Evolutionary conservation across 2,888 invertebrate species (phyloP).

Genomic region (Horisme vitalbata): DNA sequence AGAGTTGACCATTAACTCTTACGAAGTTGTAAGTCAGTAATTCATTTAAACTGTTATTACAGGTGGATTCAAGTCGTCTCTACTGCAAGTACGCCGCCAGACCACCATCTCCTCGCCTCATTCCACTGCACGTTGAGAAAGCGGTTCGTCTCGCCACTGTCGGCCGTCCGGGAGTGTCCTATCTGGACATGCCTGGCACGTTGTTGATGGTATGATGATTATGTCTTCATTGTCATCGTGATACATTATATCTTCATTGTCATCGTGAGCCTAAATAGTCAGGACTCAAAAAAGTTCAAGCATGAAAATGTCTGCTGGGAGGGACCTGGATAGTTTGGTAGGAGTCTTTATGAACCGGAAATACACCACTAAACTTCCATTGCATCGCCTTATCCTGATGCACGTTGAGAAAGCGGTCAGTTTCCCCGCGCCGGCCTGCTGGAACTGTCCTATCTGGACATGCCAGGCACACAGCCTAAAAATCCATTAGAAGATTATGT

Average conservation of each 20-base stretch:
- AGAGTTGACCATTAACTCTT: no score
- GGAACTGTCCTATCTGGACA: no score
- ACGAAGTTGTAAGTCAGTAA: no score
- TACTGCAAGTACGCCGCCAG: slow-evolving; percentile 96
- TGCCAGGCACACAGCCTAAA: no score
- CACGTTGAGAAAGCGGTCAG: background rate
- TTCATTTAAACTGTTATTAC: no score
- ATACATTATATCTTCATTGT: no score
- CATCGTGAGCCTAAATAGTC: no score
- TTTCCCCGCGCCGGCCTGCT: no score
- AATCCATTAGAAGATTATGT: no score
- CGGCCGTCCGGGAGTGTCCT: slow-evolving; percentile 95
- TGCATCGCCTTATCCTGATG: background rate
- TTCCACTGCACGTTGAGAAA: slow-evolving; percentile 95
- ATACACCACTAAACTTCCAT: background rate
- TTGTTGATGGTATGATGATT: slow-evolving; percentile 79
- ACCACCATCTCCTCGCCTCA: slow-evolving; percentile 90
- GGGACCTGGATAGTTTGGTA: background rate
- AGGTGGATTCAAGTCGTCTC: slow-evolving; percentile 92
- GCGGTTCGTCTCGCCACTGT: slow-evolving; percentile 92
- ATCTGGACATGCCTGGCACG: slow-evolving; percentile 96
- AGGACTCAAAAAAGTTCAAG: no score
- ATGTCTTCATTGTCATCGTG: no score
- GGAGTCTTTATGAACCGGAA: background rate
- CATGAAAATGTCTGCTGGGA: no score